Percentiles rank a stretch among this genome's conserved stretches.
Conservation (phyloP, 2,888 invertebrate genomes). For the Icerya purchasi region DNA sequence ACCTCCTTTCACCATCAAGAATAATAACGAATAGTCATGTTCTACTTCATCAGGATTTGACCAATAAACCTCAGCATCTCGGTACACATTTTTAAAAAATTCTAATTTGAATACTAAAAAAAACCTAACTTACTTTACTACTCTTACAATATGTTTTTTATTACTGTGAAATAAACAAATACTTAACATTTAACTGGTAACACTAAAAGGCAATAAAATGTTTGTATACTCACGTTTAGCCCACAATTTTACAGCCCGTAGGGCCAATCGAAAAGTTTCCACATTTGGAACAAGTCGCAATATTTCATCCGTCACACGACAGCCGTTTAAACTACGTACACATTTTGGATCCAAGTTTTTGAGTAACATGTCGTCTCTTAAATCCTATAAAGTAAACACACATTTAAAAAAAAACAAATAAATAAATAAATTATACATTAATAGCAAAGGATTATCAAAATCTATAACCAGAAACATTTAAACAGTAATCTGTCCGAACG, state of each 20-base stretch:
- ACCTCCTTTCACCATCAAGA: no score
- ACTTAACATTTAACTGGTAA: not conserved
- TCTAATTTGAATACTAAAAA: no score
- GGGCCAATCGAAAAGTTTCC: constrained; percentile 76
- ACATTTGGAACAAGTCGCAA: constrained; percentile 83
- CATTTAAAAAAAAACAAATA: no score
- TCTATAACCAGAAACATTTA: no score
- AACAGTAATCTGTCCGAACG: no score
- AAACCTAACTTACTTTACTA: not conserved
- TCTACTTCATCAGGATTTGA: no score
- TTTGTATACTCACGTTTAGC: constrained; percentile 60
- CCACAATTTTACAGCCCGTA: constrained; percentile 92
- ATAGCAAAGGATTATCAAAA: no score
- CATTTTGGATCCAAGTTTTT: constrained; percentile 91
- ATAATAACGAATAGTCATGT: no score
- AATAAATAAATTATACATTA: no score
- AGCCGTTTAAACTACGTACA: constrained; percentile 90
- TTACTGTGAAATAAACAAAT: not conserved
- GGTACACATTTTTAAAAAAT: no score
- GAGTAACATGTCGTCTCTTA: constrained; percentile 71
- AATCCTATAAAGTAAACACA: constrained; percentile 33
- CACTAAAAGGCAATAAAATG: not conserved
- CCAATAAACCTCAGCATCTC: no score
- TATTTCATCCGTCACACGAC: constrained; percentile 96
- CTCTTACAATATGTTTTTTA: not conserved